Evolutionary conservation across 2,113 vertebrate genomes (phyloP), one percentile per base, ranked within the genome.

Genomic region (Orycteropus afer): DNA sequence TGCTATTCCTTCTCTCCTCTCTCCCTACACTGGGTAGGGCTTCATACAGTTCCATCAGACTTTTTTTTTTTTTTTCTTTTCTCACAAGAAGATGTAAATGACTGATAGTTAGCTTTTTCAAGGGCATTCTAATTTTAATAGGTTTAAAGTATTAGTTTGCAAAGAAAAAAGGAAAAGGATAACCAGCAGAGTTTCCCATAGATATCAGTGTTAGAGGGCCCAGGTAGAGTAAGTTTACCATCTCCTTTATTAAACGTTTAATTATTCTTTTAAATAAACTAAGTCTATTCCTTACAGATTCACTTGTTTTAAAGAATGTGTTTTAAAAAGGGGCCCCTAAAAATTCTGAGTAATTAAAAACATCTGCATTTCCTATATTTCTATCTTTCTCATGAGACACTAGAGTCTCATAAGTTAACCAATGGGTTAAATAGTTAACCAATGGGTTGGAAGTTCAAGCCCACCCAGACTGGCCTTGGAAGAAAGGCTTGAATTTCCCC

Each of bases 1-100:
- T 40, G 22, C 23, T 61, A 15, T 7, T 65, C 42, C 9, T 9
- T 53, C 37, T 29, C 2, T 32, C 27, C 18, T 12, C 37, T 63
- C 32, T 74, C 40, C 49, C 76, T 76, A 47, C 11, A 29, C 22
- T 79, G 65, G 63, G 20, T 23, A 91, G 45, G 11, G 27, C 8
- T 23, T 65, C 42, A 91, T 11, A 93, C 40, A 87, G 74, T 87
- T 45, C 40, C 37, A 84, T 49, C n/a, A 49, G 9, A 32, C 83
- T n/a, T 57, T 93, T 71, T 81, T 93, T 83, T 94, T 29, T 20
- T n/a, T 57, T 93, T 71, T 81, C 93, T 83, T 94, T 29, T 20
- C 20, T 37, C 37, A 59, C 7, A 63, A 76, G 37, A 84, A 88
- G 20, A 89, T n/a, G 12, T 59, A 80, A 81, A 77, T 76, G n/a